phyloP scores from a whole-genome alignment of 2,113 vertebrate genomes.

The Nothobranchius kuhntae region DNA sequence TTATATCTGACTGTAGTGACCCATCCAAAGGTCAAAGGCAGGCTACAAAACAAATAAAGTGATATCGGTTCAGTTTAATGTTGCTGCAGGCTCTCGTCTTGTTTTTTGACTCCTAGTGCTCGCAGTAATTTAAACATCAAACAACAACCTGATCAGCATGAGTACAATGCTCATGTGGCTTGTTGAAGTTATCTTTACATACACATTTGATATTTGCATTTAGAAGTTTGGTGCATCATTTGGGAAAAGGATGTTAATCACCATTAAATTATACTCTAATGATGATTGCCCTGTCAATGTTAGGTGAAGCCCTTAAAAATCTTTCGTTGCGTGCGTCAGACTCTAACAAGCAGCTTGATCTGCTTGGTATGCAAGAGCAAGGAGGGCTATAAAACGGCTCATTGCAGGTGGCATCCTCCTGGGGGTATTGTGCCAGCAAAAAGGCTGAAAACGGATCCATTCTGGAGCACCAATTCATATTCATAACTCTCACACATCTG shows the following conservation, averaged over 20 bases:
- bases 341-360: constrained; percentile 17
- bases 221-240: neutral
- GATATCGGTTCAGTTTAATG: constrained; percentile 42
- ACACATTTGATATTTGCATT: neutral
- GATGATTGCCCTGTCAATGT: constrained; percentile 23
- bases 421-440: constrained; percentile 56
- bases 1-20: constrained; percentile 2
- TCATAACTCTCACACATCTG: constrained; percentile 57
- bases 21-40: constrained; percentile 4
- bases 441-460: constrained; percentile 56
- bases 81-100: constrained; percentile 22
- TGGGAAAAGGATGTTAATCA: neutral
- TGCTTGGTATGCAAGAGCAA: constrained; percentile 50
- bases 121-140: constrained; percentile 9
- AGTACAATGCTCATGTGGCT: neutral
- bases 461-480: constrained; percentile 56
- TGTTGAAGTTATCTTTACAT: neutral
- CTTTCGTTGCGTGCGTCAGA: constrained; percentile 24
- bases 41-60: constrained; percentile 46
- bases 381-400: constrained; percentile 56
- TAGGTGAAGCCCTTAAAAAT: constrained; percentile 28
- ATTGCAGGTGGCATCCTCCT: constrained; percentile 63
- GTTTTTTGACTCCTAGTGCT: constrained; percentile 32
- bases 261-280: constrained; percentile 17
- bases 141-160: neutral